Conservation (phyloP, 1,140 invertebrate genomes). For the Drosophila jambulina region DNA sequence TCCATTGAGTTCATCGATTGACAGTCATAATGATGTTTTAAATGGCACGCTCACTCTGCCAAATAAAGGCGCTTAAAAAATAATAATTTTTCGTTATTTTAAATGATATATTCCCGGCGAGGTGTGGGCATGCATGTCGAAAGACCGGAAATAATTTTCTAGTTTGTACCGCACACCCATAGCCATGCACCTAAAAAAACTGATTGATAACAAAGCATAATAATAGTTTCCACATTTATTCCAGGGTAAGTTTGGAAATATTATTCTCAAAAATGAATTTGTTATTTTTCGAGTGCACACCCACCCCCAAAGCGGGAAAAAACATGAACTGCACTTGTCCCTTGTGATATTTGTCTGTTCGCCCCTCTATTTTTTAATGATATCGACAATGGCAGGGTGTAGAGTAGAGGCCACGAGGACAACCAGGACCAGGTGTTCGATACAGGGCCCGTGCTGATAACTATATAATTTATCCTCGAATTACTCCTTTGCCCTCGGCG, state of each 20-base stretch:
- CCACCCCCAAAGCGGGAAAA: conserved; percentile 43
- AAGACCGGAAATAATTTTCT: conserved; percentile 84
- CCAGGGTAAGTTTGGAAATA: background rate
- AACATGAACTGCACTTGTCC: conserved; percentile 65
- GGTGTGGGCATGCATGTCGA: conserved; percentile 65
- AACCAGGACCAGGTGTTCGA: conserved; percentile 79
- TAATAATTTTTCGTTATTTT: conserved; percentile 63
- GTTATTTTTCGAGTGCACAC: conserved; percentile 31
- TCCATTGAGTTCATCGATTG: conserved; percentile 48
- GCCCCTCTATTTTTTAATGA: conserved; percentile 63
- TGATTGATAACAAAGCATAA: background rate
- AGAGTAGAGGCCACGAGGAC: conserved; percentile 37
- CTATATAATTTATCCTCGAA: conserved; percentile 65
- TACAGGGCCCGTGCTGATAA: conserved; percentile 68
- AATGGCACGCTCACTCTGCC: conserved; percentile 65
- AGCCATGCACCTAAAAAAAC: conserved; percentile 6
- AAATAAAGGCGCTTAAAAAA: conserved; percentile 72
- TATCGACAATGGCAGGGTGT: conserved; percentile 51
- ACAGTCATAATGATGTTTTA: conserved; percentile 80
- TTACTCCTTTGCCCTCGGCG: conserved; percentile 56
- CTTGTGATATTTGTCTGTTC: conserved; percentile 51
- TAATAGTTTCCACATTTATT: background rate
- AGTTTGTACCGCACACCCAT: conserved; percentile 38
- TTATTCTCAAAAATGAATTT: too few species aligned
- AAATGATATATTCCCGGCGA: conserved; percentile 35